Conservation (phyloP, 2,113 vertebrate species). For the Thinocorus orbignyianus region DNA sequence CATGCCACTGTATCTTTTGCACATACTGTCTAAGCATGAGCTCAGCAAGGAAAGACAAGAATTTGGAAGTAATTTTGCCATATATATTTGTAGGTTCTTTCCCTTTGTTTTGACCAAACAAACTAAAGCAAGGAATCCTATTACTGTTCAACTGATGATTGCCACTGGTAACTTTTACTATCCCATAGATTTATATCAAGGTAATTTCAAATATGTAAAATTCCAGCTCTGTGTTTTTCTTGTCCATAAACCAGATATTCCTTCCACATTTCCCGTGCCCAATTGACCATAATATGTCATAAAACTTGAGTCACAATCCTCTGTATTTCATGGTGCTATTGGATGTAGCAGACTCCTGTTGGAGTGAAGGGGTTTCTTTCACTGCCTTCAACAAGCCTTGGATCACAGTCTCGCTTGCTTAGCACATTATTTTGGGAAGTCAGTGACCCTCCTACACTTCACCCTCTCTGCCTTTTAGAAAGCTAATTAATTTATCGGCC, state of each 20-base stretch:
- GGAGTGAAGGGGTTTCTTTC: not conserved
- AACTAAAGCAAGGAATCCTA: slow-evolving; percentile 5
- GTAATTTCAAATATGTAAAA: not conserved
- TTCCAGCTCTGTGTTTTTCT: not conserved
- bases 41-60: not conserved
- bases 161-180: not conserved
- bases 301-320: not conserved
- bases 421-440: not conserved
- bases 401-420: not conserved
- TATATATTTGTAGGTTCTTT: not conserved
- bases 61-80: not conserved
- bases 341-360: not conserved
- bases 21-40: not conserved
- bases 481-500: not conserved
- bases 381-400: not conserved
- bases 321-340: not conserved
- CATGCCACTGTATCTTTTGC: not conserved
- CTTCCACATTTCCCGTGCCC: not conserved
- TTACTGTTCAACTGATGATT: not conserved
- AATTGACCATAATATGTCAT: not conserved
- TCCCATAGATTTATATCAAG: not conserved
- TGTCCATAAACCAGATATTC: not conserved
- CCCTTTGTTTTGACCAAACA: slow-evolving; percentile 13
- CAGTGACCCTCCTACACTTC: not conserved
- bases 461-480: not conserved